phyloP scores from a whole-genome alignment of 2,113 vertebrate genomes.

The Thunnus thynnus region DNA sequence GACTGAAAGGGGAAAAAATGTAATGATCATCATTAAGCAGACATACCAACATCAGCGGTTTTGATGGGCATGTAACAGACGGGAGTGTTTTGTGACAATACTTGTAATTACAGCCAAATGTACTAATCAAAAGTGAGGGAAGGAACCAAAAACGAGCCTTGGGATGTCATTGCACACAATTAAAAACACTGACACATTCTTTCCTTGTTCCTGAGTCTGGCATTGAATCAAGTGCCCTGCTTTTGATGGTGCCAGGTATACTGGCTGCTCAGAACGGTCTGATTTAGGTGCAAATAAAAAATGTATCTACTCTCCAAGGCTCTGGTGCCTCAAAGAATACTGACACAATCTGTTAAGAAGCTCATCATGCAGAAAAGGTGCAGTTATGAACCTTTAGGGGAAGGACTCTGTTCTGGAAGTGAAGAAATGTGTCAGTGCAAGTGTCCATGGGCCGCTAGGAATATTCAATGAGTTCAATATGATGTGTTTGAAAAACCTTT shows the following conservation, averaged over 20 bases:
- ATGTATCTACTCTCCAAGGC: conserved; percentile 23
- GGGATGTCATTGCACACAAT: conserved; percentile 64
- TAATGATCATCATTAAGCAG: conserved; percentile 80
- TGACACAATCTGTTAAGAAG: conserved; percentile 37
- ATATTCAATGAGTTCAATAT: conserved; percentile 27
- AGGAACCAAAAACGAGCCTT: conserved; percentile 44
- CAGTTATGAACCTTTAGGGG: conserved; percentile 18
- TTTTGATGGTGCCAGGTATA: conserved; percentile 54
- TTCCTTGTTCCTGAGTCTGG: conserved; percentile 49
- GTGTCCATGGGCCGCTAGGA: conserved; percentile 1
- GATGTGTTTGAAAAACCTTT: conserved; percentile 44
- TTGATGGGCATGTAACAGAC: conserved; percentile 72
- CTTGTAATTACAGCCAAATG: conserved; percentile 80
- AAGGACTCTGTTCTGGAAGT: conserved; percentile 11
- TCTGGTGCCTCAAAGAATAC: conserved; percentile 11
- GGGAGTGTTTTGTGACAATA: conserved; percentile 75
- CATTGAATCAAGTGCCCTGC: conserved; percentile 21
- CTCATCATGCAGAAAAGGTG: conserved; percentile 26
- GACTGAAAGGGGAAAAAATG: conserved; percentile 41
- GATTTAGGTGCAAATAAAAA: conserved; percentile 54
- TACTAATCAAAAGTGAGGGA: conserved; percentile 71
- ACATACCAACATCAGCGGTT: conserved; percentile 71
- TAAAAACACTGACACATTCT: conserved; percentile 62
- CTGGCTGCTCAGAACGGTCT: conserved; percentile 42
- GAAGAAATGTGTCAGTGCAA: conserved; percentile 18